Percentiles rank a stretch among this genome's conserved stretches.
phyloP scores from a whole-genome alignment of 2,888 invertebrate genomes.

The Sphaeridia pumilis region DNA sequence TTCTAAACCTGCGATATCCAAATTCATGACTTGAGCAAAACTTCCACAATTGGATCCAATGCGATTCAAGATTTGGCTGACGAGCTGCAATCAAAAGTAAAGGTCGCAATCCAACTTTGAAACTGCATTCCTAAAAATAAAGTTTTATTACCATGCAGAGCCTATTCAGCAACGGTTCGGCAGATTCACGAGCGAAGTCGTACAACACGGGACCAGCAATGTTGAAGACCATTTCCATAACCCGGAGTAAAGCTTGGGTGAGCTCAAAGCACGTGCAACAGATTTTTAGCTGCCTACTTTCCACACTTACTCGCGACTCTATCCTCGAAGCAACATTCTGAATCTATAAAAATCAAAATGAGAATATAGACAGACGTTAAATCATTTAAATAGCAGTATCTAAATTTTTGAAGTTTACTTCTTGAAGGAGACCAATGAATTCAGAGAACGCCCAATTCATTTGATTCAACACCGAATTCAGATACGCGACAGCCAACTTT shows the following conservation, averaged over 20 bases:
- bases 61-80: conserved; percentile 66
- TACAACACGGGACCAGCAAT: conserved; percentile 55
- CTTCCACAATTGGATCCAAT: conserved; percentile 60
- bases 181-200: conserved; percentile 51
- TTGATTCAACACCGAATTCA: conserved; percentile 68
- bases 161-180: conserved; percentile 58
- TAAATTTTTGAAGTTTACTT: conserved; percentile 50
- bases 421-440: conserved; percentile 71
- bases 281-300: conserved; percentile 63
- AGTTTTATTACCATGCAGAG: conserved; percentile 48
- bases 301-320: conserved; percentile 51
- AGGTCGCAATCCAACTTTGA: neutral
- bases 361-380: too few species aligned
- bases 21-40: conserved; percentile 52
- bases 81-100: conserved; percentile 43
- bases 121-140: neutral
- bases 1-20: conserved; percentile 52
- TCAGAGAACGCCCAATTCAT: conserved; percentile 82
- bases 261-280: conserved; percentile 75
- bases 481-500: conserved; percentile 53
- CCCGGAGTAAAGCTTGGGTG: conserved; percentile 61
- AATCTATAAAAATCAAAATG: conserved; percentile 41
- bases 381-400: too few species aligned
- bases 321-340: conserved; percentile 51
- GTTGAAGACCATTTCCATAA: conserved; percentile 64